Evolutionary conservation across 1,140 invertebrate species (phyloP), one percentile per base, ranked within the genome.

Genomic region (Sarcophaga bullata): DNA sequence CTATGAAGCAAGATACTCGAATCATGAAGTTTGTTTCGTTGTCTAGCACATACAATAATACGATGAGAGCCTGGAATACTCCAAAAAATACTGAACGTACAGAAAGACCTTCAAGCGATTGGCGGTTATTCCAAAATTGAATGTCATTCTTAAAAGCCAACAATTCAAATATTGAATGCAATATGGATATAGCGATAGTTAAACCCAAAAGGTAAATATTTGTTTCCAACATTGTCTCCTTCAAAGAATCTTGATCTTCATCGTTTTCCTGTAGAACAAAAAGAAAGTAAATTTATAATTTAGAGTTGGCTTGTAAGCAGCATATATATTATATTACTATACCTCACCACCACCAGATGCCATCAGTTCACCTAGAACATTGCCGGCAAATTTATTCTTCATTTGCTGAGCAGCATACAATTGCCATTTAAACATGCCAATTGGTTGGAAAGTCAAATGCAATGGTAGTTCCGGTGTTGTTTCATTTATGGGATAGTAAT

Each of bases 131-230:
- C 99, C 99, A 99, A 90, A 99, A 99, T 91, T 99, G 98, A 87
- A 99, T 99, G 91, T 99, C 98, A 92, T 99, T 99, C 92, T 99
- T 99, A 90, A 99, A 99, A 80, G 99, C 98, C 49, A 99, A 92
- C 86, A 99, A 94, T 91, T 99, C 99, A 92, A 99, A 99, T 73
- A 99, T 94, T 85, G 96, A 99, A 91, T 99, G 99, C 5, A 99
- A 91, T 50, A 99, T 93, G 6, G 98, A 99, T 0, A 99, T 95
- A 82, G 94, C 92, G 81, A 99, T 94, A 13, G 99, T 99, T 58
- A 99, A 89, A 50, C 92, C 98, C 15, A 99, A 91, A 37, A 99
- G 92, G 90, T 98, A 98, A 0, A 98, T 97, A 90, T 98, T 99
- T 1, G 98, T 99, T 87, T 99, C 98, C 17, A 99, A 90, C 78